These are phyloP conservation scores for Xenopus laevis DNA, from an alignment of 2,113 vertebrate genomes.

Conservation along the genomic window DNA sequence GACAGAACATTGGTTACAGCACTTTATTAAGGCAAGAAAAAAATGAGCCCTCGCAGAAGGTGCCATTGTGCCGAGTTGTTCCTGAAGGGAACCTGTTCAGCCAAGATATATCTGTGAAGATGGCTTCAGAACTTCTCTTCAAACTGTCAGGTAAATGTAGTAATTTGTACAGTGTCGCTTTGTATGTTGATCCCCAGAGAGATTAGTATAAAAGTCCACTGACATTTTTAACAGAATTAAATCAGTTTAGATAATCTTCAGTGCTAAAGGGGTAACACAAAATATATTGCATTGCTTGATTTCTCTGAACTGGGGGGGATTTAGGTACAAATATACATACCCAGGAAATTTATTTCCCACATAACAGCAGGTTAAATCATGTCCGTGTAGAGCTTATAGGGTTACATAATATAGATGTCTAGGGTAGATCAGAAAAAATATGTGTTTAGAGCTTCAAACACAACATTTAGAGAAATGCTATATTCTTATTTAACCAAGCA, in stretches of 20 bases:
- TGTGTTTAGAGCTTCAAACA: too few species aligned
- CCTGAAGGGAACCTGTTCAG: constrained; percentile 94
- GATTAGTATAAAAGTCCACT: not conserved
- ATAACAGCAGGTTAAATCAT: not conserved
- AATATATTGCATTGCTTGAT: not conserved
- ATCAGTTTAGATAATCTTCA: not conserved
- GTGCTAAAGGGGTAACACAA: not conserved
- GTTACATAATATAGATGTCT: too few species aligned
- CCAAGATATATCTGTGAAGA: constrained; percentile 98
- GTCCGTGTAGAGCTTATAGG: too few species aligned
- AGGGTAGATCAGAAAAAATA: too few species aligned
- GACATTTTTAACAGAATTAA: not conserved
- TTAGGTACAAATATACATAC: not conserved
- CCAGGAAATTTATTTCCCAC: too few species aligned
- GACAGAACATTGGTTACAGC: constrained; percentile 80
- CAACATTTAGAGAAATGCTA: too few species aligned
- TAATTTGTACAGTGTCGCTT: not conserved
- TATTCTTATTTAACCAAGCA: too few species aligned
- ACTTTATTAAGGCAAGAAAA: constrained; percentile 87
- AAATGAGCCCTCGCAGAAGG: constrained; percentile 75
- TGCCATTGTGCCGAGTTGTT: constrained; percentile 77
- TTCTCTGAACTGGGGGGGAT: not conserved
- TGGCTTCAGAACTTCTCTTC: constrained; percentile 97
- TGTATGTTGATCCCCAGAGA: constrained; percentile 2
- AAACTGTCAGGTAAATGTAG: constrained; percentile 86